Percentiles rank a stretch among this genome's conserved stretches.
Evolutionary conservation across 35 echinoderm and acorn worm genomes (phyloP).

Genomic region (Acanthaster planci): DNA sequence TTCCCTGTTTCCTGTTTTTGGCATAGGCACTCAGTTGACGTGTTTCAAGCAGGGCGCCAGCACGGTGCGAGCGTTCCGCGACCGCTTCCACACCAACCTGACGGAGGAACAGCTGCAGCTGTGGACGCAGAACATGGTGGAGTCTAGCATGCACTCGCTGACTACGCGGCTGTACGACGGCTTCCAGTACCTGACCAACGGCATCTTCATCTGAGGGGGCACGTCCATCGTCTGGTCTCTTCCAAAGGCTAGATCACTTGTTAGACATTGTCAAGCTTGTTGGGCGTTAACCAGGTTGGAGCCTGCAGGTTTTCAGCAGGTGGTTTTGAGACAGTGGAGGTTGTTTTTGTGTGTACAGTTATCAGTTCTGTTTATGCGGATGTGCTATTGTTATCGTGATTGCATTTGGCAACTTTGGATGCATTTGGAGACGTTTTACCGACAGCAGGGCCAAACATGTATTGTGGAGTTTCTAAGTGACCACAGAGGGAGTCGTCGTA

Average conservation of each 20-base stretch:
- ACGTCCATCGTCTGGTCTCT: no score
- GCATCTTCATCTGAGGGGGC: conserved; percentile 78
- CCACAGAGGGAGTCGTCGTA: no score
- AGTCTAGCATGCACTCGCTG: conserved; percentile 99
- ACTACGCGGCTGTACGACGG: conserved; percentile 97
- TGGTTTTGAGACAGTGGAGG: not conserved
- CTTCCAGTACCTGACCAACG: conserved; percentile 99
- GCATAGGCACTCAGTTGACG: conserved; percentile 79
- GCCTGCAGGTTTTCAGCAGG: no score
- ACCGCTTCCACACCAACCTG: conserved; percentile 95
- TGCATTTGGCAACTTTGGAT: no score
- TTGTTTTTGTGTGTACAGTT: not conserved
- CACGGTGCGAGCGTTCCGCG: conserved; percentile 81
- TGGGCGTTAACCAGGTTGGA: no score
- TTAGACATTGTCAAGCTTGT: no score
- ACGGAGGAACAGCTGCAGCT: conserved; percentile 97
- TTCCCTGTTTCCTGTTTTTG: not conserved
- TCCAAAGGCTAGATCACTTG: no score
- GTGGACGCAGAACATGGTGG: conserved; percentile 95
- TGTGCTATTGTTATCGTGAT: no score
- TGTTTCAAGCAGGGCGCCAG: conserved; percentile 99
- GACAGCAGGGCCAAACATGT: no score
- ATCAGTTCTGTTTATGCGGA: no score
- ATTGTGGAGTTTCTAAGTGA: no score
- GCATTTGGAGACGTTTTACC: no score